These are phyloP conservation scores for Craniophora ligustri DNA, from an alignment of 2,888 invertebrate species.

Conservation along the genomic window DNA sequence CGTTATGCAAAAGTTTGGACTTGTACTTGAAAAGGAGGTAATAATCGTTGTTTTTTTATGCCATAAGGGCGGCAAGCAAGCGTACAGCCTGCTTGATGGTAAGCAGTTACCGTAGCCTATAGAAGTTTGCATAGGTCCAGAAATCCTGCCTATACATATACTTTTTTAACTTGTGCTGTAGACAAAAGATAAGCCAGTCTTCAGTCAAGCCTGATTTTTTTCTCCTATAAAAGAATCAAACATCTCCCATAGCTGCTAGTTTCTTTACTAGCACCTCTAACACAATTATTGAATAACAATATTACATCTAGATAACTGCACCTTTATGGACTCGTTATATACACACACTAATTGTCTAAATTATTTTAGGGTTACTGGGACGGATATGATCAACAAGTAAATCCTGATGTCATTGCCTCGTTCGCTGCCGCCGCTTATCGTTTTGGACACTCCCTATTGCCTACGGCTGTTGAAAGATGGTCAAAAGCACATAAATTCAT, in stretches of 20 bases:
- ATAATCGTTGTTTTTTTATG: neutral
- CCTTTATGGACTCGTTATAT: constrained; percentile 19
- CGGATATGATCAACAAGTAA: constrained; percentile 94
- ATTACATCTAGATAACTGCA: constrained; percentile 36
- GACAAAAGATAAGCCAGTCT: no score
- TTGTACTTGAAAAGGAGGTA: constrained; percentile 94
- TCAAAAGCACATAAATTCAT: constrained; percentile 98
- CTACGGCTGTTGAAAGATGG: constrained; percentile 97
- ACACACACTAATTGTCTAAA: constrained; percentile 29
- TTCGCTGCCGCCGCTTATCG: constrained; percentile 97
- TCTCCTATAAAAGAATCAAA: no score
- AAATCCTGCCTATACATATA: no score
- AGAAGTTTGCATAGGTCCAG: no score
- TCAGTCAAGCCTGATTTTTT: no score
- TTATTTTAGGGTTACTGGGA: constrained; percentile 92
- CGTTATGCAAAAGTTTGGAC: constrained; percentile 96
- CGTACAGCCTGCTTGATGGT: no score
- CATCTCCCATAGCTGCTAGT: neutral
- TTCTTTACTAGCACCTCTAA: constrained; percentile 3
- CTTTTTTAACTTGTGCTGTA: no score
- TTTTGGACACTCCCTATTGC: constrained; percentile 96
- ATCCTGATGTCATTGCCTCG: constrained; percentile 96
- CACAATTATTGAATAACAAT: constrained; percentile 27
- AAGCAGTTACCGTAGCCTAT: no score
- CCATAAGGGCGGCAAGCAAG: no score